Evolutionary conservation across 2,113 vertebrate species (phyloP), one percentile per base, ranked within the genome.

Genomic region (Sitta europaea): DNA sequence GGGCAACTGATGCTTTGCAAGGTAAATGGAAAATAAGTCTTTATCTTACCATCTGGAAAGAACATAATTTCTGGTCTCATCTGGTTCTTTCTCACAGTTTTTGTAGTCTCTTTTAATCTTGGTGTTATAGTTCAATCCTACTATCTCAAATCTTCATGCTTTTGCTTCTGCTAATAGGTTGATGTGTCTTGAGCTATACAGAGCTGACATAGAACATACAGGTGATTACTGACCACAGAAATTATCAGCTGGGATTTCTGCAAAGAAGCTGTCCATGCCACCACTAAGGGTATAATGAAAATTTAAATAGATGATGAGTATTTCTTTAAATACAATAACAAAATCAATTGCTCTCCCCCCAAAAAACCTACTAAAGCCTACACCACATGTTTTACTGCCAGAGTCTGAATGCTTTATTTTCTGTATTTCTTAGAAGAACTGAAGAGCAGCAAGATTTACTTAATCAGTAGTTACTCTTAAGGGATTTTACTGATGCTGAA

Each of bases 361-460:
- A 5, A 63, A 86, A 92, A 36, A 13, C 0, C 45, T 24, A 14
- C 61, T 92, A 24, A 80, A 86, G 36, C 43, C 77, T 87, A 75
- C 58, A 29, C 67, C 20, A 88, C 58, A 77, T 45, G 40, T 82
- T 51, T 87, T 96, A 88, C 50, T 86, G 74, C 23, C 23, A 76
- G 71, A 82, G 16, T 67, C 45, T 63, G 24, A 85, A 76, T 51
- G 45, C 7, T 75, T 93, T 90, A 63, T 72, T 75, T 25, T 59
- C 91, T 84, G 50, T 83, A 70, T 95, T 96, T 92, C 79, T 81
- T 94, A 53, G 54, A 76, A 84, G 81, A 96, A 89, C 76, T 94
- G 82, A 96, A 95, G 94, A 97, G 74, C 71, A 95, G 76, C 38
- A 92, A 90, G 53, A 77, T 91, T 96, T 93, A 93, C 91, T 94